Percentiles rank a stretch among this genome's conserved stretches.
Evolutionary conservation across 2,888 invertebrate species (phyloP).

Genomic region (Clanis bilineata): DNA sequence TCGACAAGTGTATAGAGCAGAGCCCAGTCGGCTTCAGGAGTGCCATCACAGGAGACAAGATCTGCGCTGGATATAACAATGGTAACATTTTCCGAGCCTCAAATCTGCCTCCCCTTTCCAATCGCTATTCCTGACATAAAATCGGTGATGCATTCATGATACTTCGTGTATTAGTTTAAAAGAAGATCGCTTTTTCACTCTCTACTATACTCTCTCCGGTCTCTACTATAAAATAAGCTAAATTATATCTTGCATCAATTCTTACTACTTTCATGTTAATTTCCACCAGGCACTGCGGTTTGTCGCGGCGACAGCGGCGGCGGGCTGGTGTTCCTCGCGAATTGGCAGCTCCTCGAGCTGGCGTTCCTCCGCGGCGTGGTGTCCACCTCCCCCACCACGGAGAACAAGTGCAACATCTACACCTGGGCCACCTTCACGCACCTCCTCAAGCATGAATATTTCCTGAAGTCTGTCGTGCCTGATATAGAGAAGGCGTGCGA

Average conservation of each 20-base stretch:
- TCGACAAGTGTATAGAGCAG: conserved; percentile 35
- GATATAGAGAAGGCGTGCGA: not conserved
- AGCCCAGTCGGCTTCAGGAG: conserved; percentile 39
- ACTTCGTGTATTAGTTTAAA: not conserved
- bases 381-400: too few relatives aligned
- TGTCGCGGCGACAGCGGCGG: too few relatives aligned
- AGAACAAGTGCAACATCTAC: too few relatives aligned
- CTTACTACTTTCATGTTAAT: not conserved
- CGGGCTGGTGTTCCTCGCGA: too few relatives aligned
- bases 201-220: too few relatives aligned
- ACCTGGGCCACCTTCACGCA: too few relatives aligned
- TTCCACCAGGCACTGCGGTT: not conserved
- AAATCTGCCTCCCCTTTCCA: not conserved
- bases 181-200: not conserved
- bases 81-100: conserved; percentile 32
- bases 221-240: not conserved
- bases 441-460: too few relatives aligned
- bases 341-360: conserved; percentile 3
- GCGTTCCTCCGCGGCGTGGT: conserved; percentile 9
- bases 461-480: not conserved
- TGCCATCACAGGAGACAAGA: conserved; percentile 52
- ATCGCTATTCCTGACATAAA: not conserved
- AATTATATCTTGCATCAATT: too few relatives aligned
- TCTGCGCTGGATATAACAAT: conserved; percentile 51
- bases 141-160: not conserved